Conservation (phyloP, 2,888 invertebrate genomes). For the Sylvicola cinctus region DNA sequence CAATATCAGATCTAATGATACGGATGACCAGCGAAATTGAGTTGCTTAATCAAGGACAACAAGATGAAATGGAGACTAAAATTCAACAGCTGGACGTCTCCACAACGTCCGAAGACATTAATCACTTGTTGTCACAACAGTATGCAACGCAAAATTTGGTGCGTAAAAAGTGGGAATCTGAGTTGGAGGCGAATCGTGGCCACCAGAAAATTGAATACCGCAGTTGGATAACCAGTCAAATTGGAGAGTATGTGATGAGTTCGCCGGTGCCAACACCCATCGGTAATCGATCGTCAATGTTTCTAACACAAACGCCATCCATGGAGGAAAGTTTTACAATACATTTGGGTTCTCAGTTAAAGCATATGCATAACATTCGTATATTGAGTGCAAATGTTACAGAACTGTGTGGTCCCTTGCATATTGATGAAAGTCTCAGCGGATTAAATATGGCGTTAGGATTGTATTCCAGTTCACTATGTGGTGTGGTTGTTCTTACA, state of each 20-base stretch:
- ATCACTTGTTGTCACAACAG: conserved; percentile 59
- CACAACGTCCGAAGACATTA: conserved; percentile 52
- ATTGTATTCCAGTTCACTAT: conserved; percentile 78
- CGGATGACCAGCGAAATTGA: conserved; percentile 53
- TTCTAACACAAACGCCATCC: conserved; percentile 23
- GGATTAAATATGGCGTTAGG: conserved; percentile 78
- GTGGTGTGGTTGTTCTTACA: conserved; percentile 65
- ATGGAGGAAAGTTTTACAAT: conserved; percentile 95
- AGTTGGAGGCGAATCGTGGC: conserved; percentile 64
- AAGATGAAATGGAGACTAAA: conserved; percentile 73
- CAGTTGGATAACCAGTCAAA: conserved; percentile 53
- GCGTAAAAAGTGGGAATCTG: conserved; percentile 69
- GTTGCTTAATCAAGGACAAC: conserved; percentile 54
- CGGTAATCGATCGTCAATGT: conserved; percentile 26
- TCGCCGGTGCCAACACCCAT: conserved; percentile 17
- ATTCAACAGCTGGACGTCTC: conserved; percentile 55
- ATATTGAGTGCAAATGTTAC: conserved; percentile 69
- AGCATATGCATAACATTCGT: conserved; percentile 94
- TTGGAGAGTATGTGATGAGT: conserved; percentile 20
- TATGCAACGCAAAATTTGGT: conserved; percentile 65
- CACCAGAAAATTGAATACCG: conserved; percentile 73
- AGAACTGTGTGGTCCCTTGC: conserved; percentile 47
- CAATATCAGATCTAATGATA: conserved; percentile 49
- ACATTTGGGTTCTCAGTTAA: conserved; percentile 91
- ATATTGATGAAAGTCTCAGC: conserved; percentile 25